Evolutionary conservation across 2,888 invertebrate species (phyloP).

Genomic region (Blera fallax): DNA sequence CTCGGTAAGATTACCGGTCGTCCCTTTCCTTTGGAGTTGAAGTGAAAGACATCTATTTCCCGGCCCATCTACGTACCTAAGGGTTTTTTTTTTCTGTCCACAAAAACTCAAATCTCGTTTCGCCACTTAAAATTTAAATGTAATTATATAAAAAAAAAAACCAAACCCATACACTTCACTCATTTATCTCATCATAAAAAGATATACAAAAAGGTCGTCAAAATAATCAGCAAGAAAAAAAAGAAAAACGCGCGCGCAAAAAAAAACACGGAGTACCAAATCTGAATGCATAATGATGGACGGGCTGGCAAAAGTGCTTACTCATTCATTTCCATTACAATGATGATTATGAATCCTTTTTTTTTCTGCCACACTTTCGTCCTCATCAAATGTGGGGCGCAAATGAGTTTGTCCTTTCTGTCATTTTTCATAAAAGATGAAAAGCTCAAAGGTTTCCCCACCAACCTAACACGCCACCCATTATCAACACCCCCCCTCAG

Average conservation of each 20-base stretch:
- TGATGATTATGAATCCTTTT: slow-evolving; percentile 72
- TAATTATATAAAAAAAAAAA: slow-evolving; percentile 57
- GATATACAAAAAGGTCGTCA: slow-evolving; percentile 64
- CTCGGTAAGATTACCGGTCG: slow-evolving; percentile 6
- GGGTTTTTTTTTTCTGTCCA: not conserved
- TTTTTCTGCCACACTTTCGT: slow-evolving; percentile 22
- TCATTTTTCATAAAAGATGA: slow-evolving; percentile 71
- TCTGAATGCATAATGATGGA: slow-evolving; percentile 70
- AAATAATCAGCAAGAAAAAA: slow-evolving; percentile 34
- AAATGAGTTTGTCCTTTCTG: slow-evolving; percentile 72
- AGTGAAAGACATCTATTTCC: slow-evolving; percentile 43
- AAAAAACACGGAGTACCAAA: slow-evolving; percentile 35
- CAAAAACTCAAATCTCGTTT: slow-evolving; percentile 52
- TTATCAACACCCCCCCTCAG: not conserved
- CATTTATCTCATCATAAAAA: slow-evolving; percentile 66
- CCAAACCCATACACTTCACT: slow-evolving; percentile 46
- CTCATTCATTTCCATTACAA: slow-evolving; percentile 72
- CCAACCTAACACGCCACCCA: not conserved
- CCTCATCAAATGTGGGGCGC: slow-evolving; percentile 61
- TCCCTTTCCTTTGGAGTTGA: not conserved
- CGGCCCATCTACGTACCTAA: not conserved
- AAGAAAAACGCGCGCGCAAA: not conserved
- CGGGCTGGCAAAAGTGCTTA: slow-evolving; percentile 60
- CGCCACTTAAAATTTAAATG: slow-evolving; percentile 66
- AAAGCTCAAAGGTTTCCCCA: slow-evolving; percentile 53